Conservation (phyloP, 2,888 invertebrate species). For the Macaria liturata region DNA sequence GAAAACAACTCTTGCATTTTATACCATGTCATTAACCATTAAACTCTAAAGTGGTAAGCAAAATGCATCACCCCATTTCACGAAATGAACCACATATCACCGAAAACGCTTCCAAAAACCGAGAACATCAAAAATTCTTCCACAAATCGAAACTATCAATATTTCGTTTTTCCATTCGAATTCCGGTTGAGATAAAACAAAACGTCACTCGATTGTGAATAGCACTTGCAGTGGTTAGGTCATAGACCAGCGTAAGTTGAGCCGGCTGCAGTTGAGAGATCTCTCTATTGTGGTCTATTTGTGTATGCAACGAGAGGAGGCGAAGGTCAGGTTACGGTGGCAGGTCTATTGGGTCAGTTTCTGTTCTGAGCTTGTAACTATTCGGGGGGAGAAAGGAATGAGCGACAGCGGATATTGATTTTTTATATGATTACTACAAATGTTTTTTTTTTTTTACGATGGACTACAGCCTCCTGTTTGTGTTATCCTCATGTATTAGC, state of each 20-base stretch:
- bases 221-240: constrained; percentile 28
- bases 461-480: no score
- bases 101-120: no score
- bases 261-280: constrained; percentile 29
- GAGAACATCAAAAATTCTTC: no score
- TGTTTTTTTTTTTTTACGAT: no score
- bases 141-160: constrained; percentile 21
- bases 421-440: no score
- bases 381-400: constrained; percentile 31
- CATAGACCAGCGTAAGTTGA: constrained; percentile 40
- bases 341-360: constrained; percentile 46
- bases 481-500: no score
- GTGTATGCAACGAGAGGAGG: constrained; percentile 29
- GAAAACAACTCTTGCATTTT: no score
- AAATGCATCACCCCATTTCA: no score
- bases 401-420: constrained; percentile 5
- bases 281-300: constrained; percentile 37
- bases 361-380: constrained; percentile 45
- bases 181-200: constrained; percentile 48
- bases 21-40: no score
- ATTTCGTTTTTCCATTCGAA: constrained; percentile 42
- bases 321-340: constrained; percentile 41
- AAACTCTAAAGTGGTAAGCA: no score
- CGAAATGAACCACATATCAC: no score
- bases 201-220: constrained; percentile 47